phyloP scores from a whole-genome alignment of 2,888 invertebrate species.

The Zygothrica quintamaculata region DNA sequence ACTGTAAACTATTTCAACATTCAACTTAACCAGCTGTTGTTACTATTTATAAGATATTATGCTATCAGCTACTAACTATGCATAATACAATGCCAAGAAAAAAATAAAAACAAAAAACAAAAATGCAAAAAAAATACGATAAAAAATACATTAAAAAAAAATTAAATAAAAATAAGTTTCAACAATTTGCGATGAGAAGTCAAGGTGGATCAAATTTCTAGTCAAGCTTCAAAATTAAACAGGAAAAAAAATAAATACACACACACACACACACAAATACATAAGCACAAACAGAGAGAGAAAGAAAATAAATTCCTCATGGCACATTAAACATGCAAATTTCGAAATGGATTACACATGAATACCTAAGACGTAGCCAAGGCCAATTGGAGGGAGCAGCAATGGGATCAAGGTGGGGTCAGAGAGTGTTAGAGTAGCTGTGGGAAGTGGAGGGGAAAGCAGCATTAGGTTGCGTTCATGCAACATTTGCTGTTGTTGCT shows the following conservation, averaged over 20 bases:
- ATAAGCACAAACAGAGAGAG: not conserved
- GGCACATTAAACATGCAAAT: constrained; percentile 70
- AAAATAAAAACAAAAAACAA: not conserved
- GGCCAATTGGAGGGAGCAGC: constrained; percentile 3
- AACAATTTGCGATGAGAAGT: constrained; percentile 31
- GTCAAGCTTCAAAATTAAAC: constrained; percentile 12
- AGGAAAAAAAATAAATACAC: not conserved
- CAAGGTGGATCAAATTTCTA: constrained; percentile 30
- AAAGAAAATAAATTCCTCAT: constrained; percentile 42
- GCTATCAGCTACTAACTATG: not conserved
- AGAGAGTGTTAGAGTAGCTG: not conserved
- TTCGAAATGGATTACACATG: constrained; percentile 67
- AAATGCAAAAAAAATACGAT: not conserved
- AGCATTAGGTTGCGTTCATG: constrained; percentile 1
- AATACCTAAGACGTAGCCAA: constrained; percentile 50
- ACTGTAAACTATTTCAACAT: not conserved
- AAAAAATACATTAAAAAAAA: not conserved
- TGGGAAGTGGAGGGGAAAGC: not conserved
- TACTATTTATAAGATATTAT: constrained; percentile 19
- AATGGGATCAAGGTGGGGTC: not conserved
- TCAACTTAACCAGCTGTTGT: not conserved
- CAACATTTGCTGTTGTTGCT: no score
- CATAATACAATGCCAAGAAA: constrained; percentile 11
- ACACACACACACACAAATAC: constrained; percentile 3
- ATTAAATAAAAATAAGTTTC: not conserved